Evolutionary conservation across 2,113 vertebrate genomes (phyloP).

Genomic region (Megaceryle torquata): DNA sequence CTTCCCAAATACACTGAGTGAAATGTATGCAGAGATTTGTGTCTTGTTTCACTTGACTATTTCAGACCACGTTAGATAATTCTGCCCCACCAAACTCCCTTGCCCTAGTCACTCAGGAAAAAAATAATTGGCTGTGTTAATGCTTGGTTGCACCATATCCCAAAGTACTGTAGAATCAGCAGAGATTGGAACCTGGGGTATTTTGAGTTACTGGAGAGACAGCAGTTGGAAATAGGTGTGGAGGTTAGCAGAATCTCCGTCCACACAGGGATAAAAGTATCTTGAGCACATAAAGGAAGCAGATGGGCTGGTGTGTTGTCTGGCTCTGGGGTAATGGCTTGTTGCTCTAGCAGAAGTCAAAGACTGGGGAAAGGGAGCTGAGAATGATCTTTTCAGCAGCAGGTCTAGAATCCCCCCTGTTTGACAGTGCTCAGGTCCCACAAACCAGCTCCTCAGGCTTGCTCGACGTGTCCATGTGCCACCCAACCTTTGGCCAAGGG

Average conservation of each 20-base stretch:
- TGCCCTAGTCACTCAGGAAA: not conserved
- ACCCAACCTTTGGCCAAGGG: not conserved
- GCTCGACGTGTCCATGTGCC: fast-evolving
- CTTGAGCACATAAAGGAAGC: not conserved
- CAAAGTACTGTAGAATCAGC: not conserved
- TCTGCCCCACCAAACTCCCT: not conserved
- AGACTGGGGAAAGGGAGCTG: not conserved
- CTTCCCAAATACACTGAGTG: conserved; percentile 14
- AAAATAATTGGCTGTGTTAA: not conserved
- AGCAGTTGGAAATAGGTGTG: not conserved
- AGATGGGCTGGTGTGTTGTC: not conserved
- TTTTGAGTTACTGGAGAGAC: not conserved
- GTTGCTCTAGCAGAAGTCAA: not conserved
- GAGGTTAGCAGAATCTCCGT: not conserved
- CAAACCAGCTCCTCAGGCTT: not conserved
- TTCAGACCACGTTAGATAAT: not conserved
- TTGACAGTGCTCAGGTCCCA: not conserved
- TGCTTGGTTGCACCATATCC: not conserved
- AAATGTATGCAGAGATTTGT: not conserved
- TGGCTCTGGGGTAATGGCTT: not conserved
- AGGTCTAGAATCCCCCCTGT: not conserved
- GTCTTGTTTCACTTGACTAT: not conserved
- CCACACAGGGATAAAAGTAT: not conserved
- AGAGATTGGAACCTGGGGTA: not conserved
- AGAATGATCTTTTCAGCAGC: not conserved